Evolutionary conservation across 2,888 invertebrate species (phyloP).

Genomic region (Eilema depressum): DNA sequence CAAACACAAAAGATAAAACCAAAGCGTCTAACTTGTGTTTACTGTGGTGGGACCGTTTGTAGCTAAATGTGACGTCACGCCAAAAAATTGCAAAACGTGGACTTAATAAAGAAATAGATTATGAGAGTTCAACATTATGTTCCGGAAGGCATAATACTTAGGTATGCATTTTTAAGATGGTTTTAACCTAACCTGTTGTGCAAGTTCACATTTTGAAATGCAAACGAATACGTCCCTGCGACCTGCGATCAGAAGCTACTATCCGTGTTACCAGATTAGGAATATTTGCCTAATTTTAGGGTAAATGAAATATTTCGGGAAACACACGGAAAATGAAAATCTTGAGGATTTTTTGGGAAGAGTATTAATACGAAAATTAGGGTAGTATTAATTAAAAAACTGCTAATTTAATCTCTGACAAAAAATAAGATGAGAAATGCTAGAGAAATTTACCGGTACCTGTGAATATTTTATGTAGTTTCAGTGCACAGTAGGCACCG

Average conservation of each 20-base stretch:
- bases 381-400: neutral
- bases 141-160: neutral
- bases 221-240: neutral
- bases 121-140: too few species aligned
- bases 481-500: constrained; percentile 6
- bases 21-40: neutral
- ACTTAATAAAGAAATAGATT: neutral
- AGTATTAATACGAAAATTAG: neutral
- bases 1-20: neutral
- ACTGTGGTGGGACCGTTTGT: neutral
- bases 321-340: neutral
- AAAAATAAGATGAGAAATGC: neutral
- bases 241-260: neutral
- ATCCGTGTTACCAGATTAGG: neutral
- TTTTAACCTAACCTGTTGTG: too few species aligned
- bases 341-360: neutral
- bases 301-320: neutral
- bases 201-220: neutral
- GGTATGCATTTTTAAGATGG: too few species aligned
- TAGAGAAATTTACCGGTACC: constrained; percentile 22
- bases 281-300: neutral
- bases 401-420: neutral
- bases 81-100: neutral
- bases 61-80: neutral
- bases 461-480: constrained; percentile 23